These are phyloP conservation scores for Chloropsis hardwickii DNA, from an alignment of 2,113 vertebrate species.

Conservation along the genomic window DNA sequence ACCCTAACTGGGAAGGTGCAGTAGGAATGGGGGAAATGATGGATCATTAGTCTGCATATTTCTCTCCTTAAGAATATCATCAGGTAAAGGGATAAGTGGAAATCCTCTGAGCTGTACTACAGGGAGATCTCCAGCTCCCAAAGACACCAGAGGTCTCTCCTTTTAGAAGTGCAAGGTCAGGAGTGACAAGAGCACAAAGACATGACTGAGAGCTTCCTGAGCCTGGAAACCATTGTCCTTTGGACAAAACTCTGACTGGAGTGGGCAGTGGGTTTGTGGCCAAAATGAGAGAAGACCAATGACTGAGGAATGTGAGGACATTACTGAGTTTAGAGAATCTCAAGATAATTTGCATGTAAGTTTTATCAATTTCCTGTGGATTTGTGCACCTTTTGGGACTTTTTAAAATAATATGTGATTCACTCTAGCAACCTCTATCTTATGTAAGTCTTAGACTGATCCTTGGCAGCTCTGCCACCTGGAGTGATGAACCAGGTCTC, in stretches of 20 bases:
- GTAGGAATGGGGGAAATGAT: background rate
- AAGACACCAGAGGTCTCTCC: background rate
- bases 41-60: background rate
- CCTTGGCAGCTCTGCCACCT: constrained; percentile 8
- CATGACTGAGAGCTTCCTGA: background rate
- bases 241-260: background rate
- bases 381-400: background rate
- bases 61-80: background rate
- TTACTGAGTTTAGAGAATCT: background rate
- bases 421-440: background rate
- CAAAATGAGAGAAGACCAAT: background rate
- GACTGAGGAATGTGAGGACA: background rate
- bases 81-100: background rate
- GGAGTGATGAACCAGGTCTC: background rate
- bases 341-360: background rate
- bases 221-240: background rate
- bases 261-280: background rate
- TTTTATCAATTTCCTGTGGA: background rate
- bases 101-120: background rate
- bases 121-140: background rate
- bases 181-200: background rate
- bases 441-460: background rate
- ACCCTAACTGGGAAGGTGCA: background rate
- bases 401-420: constrained; percentile 31
- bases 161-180: background rate